These are phyloP conservation scores for Martes flavigula DNA, from an alignment of 2,797 vertebrate genomes.

Conservation along the genomic window DNA sequence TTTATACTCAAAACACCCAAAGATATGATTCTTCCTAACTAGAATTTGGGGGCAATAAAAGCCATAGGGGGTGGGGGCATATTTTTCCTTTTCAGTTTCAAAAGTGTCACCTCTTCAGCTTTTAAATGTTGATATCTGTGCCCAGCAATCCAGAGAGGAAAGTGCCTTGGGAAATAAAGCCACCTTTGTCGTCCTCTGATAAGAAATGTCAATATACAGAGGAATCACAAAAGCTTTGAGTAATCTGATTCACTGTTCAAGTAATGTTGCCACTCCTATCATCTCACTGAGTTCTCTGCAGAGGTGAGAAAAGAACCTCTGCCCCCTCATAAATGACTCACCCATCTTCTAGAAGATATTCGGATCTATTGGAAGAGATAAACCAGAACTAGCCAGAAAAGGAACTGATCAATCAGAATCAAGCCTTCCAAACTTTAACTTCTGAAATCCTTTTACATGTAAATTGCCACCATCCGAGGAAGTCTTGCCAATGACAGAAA, in stretches of 20 bases:
- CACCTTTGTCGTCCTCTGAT: constrained; percentile 25
- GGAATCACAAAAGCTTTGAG: constrained; percentile 41
- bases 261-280: not conserved
- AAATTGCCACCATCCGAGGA: not conserved
- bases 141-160: constrained; percentile 25
- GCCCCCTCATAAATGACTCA: not conserved
- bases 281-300: constrained; percentile 16
- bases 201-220: constrained; percentile 34
- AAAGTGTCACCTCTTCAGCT: constrained; percentile 3
- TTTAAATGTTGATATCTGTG: constrained; percentile 44
- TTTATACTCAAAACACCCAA: constrained; percentile 15
- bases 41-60: constrained; percentile 4
- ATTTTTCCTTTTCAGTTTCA: constrained; percentile 31
- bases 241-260: constrained; percentile 25
- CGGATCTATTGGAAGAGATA: not conserved
- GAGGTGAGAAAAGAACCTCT: constrained; percentile 18
- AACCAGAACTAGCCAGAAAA: not conserved
- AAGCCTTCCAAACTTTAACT: not conserved
- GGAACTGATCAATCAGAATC: not conserved
- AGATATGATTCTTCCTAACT: not conserved
- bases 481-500: not conserved
- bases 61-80: not conserved
- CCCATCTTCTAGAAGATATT: not conserved
- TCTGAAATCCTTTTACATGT: not conserved
- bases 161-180: constrained; percentile 28